Conservation (phyloP, 92 coral and sea anemone genomes). For the Desmophyllum pertusum region DNA sequence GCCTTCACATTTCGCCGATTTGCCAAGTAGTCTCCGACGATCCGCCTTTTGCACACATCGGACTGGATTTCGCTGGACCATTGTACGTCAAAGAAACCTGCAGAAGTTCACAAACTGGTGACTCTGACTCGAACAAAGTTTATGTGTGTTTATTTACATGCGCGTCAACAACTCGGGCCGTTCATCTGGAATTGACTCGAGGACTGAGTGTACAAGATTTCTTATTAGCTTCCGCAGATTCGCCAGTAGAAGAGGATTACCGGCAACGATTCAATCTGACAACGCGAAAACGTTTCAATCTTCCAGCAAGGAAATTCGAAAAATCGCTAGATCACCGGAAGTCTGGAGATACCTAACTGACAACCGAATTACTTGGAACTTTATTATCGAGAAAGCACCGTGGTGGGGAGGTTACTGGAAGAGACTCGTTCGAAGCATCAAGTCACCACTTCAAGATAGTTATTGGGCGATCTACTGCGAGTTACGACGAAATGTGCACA, state of each 20-base stretch:
- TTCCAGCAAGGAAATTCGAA: constrained; percentile 46
- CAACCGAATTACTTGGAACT: constrained; percentile 56
- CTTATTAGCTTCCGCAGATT: constrained; percentile 43
- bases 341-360: constrained; percentile 48
- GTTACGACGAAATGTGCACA: constrained; percentile 47
- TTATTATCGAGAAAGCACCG: constrained; percentile 58
- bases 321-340: constrained; percentile 48
- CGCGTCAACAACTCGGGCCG: constrained; percentile 58
- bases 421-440: constrained; percentile 25
- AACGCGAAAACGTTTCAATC: constrained; percentile 61
- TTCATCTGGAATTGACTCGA: constrained; percentile 59
- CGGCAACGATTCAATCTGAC: constrained; percentile 54
- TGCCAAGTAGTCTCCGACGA: constrained; percentile 59
- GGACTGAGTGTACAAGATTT: constrained; percentile 49
- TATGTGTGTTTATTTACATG: constrained; percentile 50
- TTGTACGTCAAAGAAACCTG: constrained; percentile 41
- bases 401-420: constrained; percentile 63
- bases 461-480: too few relatives aligned
- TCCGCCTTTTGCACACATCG: constrained; percentile 48
- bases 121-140: constrained; percentile 30
- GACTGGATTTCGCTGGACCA: constrained; percentile 56
- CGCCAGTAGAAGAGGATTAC: constrained; percentile 60
- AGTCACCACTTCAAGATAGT: too few relatives aligned
- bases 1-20: constrained; percentile 36
- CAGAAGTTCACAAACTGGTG: constrained; percentile 10